phyloP scores from a whole-genome alignment of 1,140 invertebrate genomes.

The Musca vetustissima region DNA sequence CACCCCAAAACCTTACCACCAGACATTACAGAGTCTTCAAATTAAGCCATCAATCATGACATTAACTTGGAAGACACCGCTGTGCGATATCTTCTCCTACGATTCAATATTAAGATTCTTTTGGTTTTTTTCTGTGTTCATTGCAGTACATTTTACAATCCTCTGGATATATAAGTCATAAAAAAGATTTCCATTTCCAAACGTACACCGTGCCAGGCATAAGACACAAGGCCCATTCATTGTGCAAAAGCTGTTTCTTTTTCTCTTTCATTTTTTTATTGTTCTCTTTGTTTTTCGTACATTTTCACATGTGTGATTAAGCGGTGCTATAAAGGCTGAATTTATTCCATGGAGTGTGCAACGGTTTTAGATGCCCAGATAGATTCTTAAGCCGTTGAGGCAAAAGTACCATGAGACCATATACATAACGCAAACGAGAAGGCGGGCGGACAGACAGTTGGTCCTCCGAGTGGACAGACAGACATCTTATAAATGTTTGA shows the following conservation, averaged over 20 bases:
- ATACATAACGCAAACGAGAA: background rate
- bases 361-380: slow-evolving; percentile 3
- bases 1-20: too few relatives aligned
- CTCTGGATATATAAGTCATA: background rate
- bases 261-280: too few relatives aligned
- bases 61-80: slow-evolving; percentile 3
- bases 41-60: slow-evolving; percentile 17
- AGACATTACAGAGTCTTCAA: slow-evolving; percentile 1
- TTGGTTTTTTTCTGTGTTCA: background rate
- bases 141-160: background rate
- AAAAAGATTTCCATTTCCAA: background rate
- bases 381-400: background rate
- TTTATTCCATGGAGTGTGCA: background rate
- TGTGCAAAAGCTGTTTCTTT: background rate
- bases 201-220: background rate
- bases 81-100: slow-evolving; percentile 11
- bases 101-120: background rate
- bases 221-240: background rate
- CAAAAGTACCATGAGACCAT: background rate
- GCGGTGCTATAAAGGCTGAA: slow-evolving; percentile 17
- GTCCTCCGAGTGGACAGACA: background rate
- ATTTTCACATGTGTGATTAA: slow-evolving; percentile 15
- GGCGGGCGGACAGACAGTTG: background rate
- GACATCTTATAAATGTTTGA: slow-evolving; percentile 21
- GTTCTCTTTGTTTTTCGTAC: too few relatives aligned